Evolutionary conservation across 2,113 vertebrate genomes (phyloP).

Genomic region (Ptilonorhynchus violaceus): DNA sequence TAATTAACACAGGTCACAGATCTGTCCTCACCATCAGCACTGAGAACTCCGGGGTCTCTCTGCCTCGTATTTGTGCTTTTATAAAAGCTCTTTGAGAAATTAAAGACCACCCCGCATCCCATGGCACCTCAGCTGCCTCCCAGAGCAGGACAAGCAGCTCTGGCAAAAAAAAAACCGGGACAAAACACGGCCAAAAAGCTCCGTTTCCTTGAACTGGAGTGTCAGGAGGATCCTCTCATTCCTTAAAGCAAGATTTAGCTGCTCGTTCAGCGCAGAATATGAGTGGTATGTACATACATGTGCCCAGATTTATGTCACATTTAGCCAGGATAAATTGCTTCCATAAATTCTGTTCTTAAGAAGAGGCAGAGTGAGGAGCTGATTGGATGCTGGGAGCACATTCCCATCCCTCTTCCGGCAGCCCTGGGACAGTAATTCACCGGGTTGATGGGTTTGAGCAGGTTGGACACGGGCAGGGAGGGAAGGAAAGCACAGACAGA

Average conservation of each 20-base stretch:
- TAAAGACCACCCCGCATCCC: neutral
- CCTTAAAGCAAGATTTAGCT: neutral
- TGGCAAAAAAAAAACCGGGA: neutral
- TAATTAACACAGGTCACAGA: neutral
- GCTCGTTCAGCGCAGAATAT: neutral
- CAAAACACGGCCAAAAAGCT: neutral
- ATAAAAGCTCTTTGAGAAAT: neutral
- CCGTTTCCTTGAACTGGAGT: neutral
- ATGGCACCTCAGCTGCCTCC: neutral
- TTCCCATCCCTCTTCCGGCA: conserved; percentile 41
- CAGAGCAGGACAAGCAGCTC: neutral
- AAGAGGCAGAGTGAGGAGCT: conserved; percentile 56
- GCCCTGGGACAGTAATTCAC: neutral
- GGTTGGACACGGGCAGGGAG: neutral
- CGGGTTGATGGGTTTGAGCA: neutral
- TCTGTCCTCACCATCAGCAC: neutral
- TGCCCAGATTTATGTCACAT: conserved; percentile 68
- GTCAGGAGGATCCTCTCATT: neutral
- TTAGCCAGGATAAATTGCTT: conserved; percentile 72
- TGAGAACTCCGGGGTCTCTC: neutral
- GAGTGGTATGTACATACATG: conserved; percentile 15
- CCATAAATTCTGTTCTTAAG: conserved; percentile 66
- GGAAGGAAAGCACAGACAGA: neutral
- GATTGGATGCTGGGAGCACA: conserved; percentile 47
- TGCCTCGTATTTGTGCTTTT: neutral